Conservation (phyloP, 2,888 invertebrate genomes). For the Alcis repandata region DNA sequence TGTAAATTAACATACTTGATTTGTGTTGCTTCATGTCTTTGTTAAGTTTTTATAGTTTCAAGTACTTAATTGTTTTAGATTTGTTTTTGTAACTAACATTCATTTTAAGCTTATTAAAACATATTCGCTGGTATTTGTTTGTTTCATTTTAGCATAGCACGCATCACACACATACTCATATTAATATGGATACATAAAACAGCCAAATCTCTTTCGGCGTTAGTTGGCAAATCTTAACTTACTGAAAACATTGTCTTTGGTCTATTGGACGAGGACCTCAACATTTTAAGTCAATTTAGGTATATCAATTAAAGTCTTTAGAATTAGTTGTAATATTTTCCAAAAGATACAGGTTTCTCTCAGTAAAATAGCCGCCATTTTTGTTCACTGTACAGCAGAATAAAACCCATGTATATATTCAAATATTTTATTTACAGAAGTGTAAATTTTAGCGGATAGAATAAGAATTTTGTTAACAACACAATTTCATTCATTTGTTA, state of each 20-base stretch:
- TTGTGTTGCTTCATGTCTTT: slow-evolving; percentile 21
- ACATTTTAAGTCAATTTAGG: no score
- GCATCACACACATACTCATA: neutral
- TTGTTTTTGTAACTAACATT: slow-evolving; percentile 62
- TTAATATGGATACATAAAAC: no score
- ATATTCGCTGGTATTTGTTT: slow-evolving; percentile 55
- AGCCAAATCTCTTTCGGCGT: no score
- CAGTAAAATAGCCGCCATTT: no score
- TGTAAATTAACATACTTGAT: slow-evolving; percentile 11
- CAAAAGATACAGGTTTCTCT: no score
- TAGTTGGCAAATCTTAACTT: no score
- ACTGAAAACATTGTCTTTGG: no score
- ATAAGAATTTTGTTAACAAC: slow-evolving; percentile 58
- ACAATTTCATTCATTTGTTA: slow-evolving; percentile 48
- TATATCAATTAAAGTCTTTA: no score
- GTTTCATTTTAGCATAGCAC: slow-evolving; percentile 57
- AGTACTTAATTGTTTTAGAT: slow-evolving; percentile 47
- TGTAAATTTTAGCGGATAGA: slow-evolving; percentile 70
- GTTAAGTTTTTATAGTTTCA: slow-evolving; percentile 39
- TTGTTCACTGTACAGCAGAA: slow-evolving; percentile 15
- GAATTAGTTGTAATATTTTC: no score
- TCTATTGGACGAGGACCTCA: no score
- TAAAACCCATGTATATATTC: slow-evolving; percentile 50
- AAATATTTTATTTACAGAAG: slow-evolving; percentile 76
- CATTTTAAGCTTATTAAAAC: slow-evolving; percentile 57